phyloP scores from a whole-genome alignment of 2,113 vertebrate genomes.

The Chaenogobius annularis region DNA sequence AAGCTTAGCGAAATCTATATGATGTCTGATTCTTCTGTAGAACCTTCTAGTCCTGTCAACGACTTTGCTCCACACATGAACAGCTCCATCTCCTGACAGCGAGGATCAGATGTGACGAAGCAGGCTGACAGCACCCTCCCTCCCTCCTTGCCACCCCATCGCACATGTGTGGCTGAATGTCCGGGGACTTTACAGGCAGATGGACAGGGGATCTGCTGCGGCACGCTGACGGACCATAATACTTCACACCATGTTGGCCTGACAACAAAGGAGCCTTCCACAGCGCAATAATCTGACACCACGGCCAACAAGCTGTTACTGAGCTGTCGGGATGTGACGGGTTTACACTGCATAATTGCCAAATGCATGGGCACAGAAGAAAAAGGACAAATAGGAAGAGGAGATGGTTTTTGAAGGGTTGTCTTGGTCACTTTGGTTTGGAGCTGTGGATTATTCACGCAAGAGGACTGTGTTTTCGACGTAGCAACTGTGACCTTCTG shows the following conservation, averaged over 20 bases:
- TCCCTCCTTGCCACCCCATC: not conserved
- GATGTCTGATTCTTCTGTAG: not conserved
- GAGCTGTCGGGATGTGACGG: constrained; percentile 29
- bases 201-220: constrained; percentile 67
- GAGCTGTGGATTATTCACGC: not conserved
- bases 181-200: constrained; percentile 66
- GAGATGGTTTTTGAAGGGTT: not conserved
- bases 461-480: not conserved
- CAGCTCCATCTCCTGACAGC: constrained; percentile 48
- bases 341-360: not conserved
- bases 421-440: not conserved
- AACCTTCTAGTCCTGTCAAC: constrained; percentile 5
- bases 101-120: constrained; percentile 30
- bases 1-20: not conserved
- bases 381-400: not conserved
- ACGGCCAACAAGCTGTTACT: constrained; percentile 66
- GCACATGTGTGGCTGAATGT: constrained; percentile 10
- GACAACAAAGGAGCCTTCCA: constrained; percentile 66
- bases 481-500: not conserved
- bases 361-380: not conserved
- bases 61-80: constrained; percentile 9
- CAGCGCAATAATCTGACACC: constrained; percentile 57
- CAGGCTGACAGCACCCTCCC: constrained; percentile 16
- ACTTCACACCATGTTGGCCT: constrained; percentile 65
- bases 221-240: constrained; percentile 48